These are phyloP conservation scores for Eurytoma californica DNA, from an alignment of 2,888 invertebrate genomes.

Conservation along the genomic window DNA sequence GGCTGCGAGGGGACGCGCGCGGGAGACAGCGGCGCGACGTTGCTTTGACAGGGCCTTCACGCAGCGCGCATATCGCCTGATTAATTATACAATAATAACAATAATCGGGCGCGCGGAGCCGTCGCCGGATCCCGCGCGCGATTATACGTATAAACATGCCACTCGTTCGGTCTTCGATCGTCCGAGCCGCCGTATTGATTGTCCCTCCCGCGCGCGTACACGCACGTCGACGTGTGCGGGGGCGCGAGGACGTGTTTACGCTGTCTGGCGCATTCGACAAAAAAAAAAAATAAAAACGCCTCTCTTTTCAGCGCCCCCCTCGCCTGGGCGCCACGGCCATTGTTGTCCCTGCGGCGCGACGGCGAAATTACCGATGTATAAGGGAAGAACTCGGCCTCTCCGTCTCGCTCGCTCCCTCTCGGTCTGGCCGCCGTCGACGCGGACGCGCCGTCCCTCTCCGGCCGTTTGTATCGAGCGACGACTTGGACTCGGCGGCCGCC, in stretches of 20 bases:
- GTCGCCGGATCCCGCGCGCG: not conserved
- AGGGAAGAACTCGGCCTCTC: conserved; percentile 41
- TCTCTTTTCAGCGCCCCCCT: not conserved
- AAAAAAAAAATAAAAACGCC: too few relatives aligned
- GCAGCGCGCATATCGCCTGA: conserved; percentile 34
- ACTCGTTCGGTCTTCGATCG: conserved; percentile 36
- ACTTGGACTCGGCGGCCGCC: not conserved
- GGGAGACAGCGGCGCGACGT: not conserved
- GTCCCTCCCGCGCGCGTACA: not conserved
- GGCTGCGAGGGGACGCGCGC: not conserved
- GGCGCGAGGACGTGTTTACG: conserved; percentile 20
- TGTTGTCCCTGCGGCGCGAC: conserved; percentile 40
- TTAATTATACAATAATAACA: conserved; percentile 56
- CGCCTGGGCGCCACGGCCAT: conserved; percentile 6
- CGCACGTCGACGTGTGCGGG: not conserved
- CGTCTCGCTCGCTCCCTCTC: conserved; percentile 7
- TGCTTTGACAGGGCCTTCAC: conserved; percentile 36
- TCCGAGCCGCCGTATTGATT: conserved; percentile 21
- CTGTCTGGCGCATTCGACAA: conserved; percentile 6
- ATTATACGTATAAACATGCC: conserved; percentile 28
- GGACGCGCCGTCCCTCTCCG: not conserved
- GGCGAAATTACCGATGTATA: conserved; percentile 41
- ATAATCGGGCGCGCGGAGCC: conserved; percentile 38
- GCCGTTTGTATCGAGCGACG: not conserved
- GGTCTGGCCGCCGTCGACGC: not conserved